Conservation (phyloP, 2,113 vertebrate species). For the Gymnocephalus cernua region DNA sequence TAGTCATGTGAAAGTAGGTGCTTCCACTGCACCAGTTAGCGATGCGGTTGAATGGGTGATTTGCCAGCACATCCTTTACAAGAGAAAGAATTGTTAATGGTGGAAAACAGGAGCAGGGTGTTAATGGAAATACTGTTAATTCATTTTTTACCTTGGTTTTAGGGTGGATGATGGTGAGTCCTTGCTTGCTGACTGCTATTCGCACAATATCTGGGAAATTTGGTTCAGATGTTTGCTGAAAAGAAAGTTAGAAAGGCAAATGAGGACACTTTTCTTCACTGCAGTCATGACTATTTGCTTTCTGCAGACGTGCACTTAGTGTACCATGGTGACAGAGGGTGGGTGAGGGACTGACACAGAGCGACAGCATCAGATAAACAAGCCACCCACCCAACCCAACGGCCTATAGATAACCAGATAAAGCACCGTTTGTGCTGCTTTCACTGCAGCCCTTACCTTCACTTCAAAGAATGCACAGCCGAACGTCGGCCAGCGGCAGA, state of each 20-base stretch:
- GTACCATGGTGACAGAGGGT: background rate
- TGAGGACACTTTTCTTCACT: background rate
- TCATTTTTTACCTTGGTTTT: conserved; percentile 91
- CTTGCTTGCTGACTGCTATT: conserved; percentile 94
- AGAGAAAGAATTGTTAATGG: background rate
- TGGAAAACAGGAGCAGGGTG: background rate
- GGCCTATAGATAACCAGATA: background rate
- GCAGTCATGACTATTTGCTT: background rate
- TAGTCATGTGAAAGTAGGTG: conserved; percentile 97
- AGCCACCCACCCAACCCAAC: background rate
- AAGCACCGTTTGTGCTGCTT: background rate
- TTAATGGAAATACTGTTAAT: background rate
- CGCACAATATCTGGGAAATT: conserved; percentile 92
- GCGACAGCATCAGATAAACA: conserved; percentile 14
- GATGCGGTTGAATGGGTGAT: conserved; percentile 92
- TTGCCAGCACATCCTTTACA: conserved; percentile 88
- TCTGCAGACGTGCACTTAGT: background rate
- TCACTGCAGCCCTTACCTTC: conserved; percentile 85
- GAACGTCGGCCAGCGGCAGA: conserved; percentile 92
- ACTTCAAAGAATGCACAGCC: conserved; percentile 99
- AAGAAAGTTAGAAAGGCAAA: conserved; percentile 4
- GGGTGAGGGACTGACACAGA: background rate
- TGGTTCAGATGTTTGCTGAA: conserved; percentile 94
- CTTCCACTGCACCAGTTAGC: conserved; percentile 97
- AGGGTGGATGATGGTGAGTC: conserved; percentile 91